Percentiles rank a stretch among this genome's conserved stretches.
Evolutionary conservation across 1,140 invertebrate genomes (phyloP).

Genomic region (Fopius arisanus): DNA sequence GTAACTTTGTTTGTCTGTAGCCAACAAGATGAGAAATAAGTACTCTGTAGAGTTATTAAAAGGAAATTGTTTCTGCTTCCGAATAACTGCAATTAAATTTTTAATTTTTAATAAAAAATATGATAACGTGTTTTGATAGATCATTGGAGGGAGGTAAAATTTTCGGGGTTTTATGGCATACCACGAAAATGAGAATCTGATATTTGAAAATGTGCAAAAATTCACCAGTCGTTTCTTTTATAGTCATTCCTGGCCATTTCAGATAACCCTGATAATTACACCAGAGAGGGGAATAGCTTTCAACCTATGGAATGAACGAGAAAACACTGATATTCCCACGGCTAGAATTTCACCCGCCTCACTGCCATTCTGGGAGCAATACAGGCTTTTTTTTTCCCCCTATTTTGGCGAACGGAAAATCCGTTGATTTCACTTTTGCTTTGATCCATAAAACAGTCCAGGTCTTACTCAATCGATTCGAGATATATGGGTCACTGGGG

Average conservation of each 20-base stretch:
- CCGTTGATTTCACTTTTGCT: background rate
- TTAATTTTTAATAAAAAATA: background rate
- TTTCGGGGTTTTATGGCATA: background rate
- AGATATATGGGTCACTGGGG: conserved; percentile 12
- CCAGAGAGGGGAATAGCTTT: conserved; percentile 1
- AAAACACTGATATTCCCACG: background rate
- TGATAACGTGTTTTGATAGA: background rate
- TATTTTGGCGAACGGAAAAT: background rate
- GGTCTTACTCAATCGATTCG: background rate
- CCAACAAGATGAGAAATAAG: background rate
- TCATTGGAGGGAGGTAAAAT: background rate
- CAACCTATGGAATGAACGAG: background rate
- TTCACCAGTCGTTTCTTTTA: background rate
- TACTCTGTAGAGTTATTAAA: background rate
- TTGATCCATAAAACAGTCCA: background rate
- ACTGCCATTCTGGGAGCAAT: background rate
- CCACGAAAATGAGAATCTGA: background rate
- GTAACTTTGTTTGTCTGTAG: background rate
- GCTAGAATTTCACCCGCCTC: background rate
- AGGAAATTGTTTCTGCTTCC: background rate
- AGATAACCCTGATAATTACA: background rate
- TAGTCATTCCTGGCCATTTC: background rate
- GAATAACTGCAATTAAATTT: background rate
- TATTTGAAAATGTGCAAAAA: background rate
- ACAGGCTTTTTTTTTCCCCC: background rate